These are phyloP conservation scores for Marmota flaviventris DNA, from an alignment of 2,113 vertebrate genomes.

Conservation along the genomic window DNA sequence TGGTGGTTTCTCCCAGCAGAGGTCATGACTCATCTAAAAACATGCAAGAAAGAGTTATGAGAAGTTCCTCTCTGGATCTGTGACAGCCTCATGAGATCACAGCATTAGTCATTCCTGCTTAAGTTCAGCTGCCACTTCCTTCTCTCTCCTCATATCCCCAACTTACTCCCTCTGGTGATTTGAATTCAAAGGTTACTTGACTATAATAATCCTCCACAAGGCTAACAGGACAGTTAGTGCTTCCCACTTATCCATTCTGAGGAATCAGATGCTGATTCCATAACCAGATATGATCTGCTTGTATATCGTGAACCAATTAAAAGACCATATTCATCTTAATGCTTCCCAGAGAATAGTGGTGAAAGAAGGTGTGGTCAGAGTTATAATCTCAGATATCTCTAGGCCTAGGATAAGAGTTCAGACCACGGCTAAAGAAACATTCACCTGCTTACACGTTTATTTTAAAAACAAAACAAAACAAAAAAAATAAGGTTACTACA, in stretches of 20 bases:
- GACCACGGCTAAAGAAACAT: not conserved
- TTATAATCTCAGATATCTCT: not conserved
- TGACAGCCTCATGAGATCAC: not conserved
- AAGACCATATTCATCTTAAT: not conserved
- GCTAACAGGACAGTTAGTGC: not conserved
- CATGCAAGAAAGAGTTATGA: not conserved
- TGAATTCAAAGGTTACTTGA: not conserved
- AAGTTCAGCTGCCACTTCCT: not conserved
- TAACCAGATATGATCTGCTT: not conserved
- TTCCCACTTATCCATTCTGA: not conserved
- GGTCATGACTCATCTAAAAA: conserved; percentile 12
- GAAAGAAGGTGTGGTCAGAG: not conserved
- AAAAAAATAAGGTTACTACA: not conserved
- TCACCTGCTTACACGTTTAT: not conserved
- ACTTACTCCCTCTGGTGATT: not conserved
- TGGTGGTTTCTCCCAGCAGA: not conserved
- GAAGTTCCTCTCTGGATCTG: not conserved
- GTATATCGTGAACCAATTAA: not conserved
- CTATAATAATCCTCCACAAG: no score
- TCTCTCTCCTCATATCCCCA: not conserved
- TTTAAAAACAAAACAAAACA: no score
- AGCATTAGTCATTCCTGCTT: not conserved
- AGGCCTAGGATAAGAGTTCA: not conserved
- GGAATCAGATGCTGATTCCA: not conserved
- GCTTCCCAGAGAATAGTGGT: not conserved